Percentiles rank a stretch among this genome's conserved stretches.
These are phyloP conservation scores for Andrena flavipes DNA, from an alignment of 2,888 invertebrate genomes.

Conservation along the genomic window DNA sequence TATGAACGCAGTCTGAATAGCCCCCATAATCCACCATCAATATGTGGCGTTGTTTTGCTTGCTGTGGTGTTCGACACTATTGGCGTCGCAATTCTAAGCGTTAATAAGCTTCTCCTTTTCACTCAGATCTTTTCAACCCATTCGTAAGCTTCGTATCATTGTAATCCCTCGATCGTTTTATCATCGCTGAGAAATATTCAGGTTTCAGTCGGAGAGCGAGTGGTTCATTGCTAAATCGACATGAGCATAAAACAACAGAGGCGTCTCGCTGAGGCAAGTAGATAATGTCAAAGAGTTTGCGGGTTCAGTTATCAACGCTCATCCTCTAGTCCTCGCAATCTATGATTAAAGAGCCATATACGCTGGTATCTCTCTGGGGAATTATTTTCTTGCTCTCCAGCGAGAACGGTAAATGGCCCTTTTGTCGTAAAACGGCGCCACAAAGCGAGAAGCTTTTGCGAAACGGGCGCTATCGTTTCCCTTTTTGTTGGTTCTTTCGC, in stretches of 20 bases:
- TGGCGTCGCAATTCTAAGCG: no score
- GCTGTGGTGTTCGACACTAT: no score
- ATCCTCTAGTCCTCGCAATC: constrained; percentile 61
- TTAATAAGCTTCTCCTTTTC: background rate
- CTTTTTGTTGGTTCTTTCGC: constrained; percentile 32
- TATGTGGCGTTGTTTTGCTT: no score
- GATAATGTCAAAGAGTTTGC: constrained; percentile 60
- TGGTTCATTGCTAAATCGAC: background rate
- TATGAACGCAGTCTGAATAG: no score
- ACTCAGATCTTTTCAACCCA: background rate
- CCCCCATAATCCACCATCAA: no score
- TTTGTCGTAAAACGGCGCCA: constrained; percentile 54
- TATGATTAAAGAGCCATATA: constrained; percentile 60
- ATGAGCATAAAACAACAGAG: constrained; percentile 62
- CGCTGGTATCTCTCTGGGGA: constrained; percentile 36
- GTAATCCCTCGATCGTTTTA: background rate
- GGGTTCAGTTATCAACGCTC: constrained; percentile 65
- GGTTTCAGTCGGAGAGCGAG: background rate
- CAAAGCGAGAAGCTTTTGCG: constrained; percentile 46
- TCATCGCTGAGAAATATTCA: background rate
- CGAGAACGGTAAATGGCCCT: constrained; percentile 56
- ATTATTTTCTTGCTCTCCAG: constrained; percentile 50
- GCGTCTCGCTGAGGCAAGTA: constrained; percentile 66
- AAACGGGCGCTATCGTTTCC: constrained; percentile 35
- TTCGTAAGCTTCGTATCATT: background rate